Evolutionary conservation across 2,113 vertebrate species (phyloP).

Genomic region (Cyphomyrus plagiostoma): DNA sequence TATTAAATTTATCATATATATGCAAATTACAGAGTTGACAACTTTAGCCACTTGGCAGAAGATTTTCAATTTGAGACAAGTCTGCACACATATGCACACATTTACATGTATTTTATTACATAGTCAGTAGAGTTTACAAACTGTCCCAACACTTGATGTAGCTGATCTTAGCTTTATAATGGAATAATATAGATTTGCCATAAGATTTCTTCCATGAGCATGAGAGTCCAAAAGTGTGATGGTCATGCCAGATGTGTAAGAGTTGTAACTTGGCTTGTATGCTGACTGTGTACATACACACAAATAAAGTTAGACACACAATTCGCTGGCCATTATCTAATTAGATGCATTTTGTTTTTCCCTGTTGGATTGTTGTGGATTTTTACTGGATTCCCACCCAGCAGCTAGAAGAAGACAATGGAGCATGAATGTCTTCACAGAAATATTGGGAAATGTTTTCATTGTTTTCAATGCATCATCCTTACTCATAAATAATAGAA

Average conservation of each 20-base stretch:
- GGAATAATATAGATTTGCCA: neutral
- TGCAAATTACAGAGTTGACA: neutral
- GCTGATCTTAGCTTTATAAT: neutral
- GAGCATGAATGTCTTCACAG: neutral
- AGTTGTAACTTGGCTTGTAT: neutral
- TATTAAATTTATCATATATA: neutral
- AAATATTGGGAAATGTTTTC: slow-evolving; percentile 6
- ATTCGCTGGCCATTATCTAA: neutral
- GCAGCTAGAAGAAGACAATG: neutral
- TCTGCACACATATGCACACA: neutral
- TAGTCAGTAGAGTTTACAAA: neutral
- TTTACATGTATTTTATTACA: neutral
- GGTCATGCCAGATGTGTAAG: neutral
- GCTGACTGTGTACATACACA: neutral
- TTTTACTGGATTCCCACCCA: neutral
- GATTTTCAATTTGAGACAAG: neutral
- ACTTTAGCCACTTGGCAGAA: neutral
- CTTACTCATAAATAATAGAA: neutral
- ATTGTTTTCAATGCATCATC: slow-evolving; percentile 1
- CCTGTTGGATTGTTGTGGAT: neutral
- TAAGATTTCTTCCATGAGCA: neutral
- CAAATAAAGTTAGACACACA: neutral
- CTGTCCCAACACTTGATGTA: neutral
- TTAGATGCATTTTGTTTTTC: neutral
- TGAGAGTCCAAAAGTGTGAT: neutral